These are phyloP conservation scores for Anoplius nigerrimus DNA, from an alignment of 2,888 invertebrate species.

Conservation along the genomic window DNA sequence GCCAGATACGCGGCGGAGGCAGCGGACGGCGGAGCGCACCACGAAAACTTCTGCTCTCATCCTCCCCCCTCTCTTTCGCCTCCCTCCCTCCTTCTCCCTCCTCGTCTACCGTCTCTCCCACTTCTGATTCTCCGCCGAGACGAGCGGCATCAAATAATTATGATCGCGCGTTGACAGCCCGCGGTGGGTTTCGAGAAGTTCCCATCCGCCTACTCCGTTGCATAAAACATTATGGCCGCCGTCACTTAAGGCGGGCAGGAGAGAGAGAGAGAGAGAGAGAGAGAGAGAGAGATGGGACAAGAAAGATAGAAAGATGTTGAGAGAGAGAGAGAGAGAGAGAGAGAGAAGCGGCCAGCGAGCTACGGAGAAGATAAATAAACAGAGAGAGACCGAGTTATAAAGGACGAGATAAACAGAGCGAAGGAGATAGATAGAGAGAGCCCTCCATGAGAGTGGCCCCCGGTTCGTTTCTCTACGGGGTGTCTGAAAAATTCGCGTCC, in stretches of 20 bases:
- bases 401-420: conserved; percentile 2
- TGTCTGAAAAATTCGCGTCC: conserved; percentile 60
- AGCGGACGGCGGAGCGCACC: not conserved
- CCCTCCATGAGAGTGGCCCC: conserved; percentile 43
- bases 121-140: not conserved
- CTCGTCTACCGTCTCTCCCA: too few species aligned
- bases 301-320: conserved; percentile 15
- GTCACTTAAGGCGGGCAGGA: conserved; percentile 55
- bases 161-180: conserved; percentile 67
- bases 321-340: not conserved
- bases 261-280: not conserved
- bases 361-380: not conserved
- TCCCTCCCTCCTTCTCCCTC: too few species aligned
- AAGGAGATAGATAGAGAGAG: conserved; percentile 26
- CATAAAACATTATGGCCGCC: conserved; percentile 68
- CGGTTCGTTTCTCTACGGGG: conserved; percentile 54
- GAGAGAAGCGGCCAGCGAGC: conserved; percentile 9
- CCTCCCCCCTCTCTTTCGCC: not conserved
- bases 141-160: conserved; percentile 55
- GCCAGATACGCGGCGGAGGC: conserved; percentile 17
- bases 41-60: too few species aligned
- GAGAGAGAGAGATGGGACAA: conserved; percentile 10
- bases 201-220: conserved; percentile 60
- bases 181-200: conserved; percentile 50
- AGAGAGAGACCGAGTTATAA: not conserved